Base-by-base conservation (phyloP, 2,113 vertebrate genomes). In the Cygnus atratus region DNA sequence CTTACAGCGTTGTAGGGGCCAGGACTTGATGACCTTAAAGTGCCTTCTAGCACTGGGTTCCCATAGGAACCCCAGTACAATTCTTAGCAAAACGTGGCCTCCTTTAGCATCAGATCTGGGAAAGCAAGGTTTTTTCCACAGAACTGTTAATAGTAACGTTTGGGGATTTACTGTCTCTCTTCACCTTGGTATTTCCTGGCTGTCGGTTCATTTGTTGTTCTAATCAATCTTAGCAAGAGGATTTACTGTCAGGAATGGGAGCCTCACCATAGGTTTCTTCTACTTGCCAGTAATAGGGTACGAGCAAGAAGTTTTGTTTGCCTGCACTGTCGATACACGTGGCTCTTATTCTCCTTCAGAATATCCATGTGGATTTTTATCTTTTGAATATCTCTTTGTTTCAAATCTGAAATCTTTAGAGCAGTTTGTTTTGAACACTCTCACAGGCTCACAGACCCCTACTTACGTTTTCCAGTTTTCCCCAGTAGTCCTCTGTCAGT, bases 141-240 rank as follows among this genome's bases (percentile, higher is more conserved):
- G 70, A 79, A 35, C 62, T 80, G 67, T 41, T 83, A 65, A 73
- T 68, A 87, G 90, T 66, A 78, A 87, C 14, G 0, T 75, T 37
- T n/a, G 66, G 77, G 84, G 90, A 95, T 96, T 97, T 94, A 50
- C 86, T 84, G 92, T 75, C 83, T 84, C 54, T 5, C 88, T 66
- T 96, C 92, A 93, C 95, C 91, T 90, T 50, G 95, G 91, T 84
- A 90, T 96, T 96, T 96, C 92, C 95, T 96, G 70, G 88, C 90
- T 96, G 93, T 94, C 58, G 16, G 73, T 88, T 92, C 86, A 41
- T 95, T 97, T 93, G 73, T 65, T 84, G 83, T 1, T 92, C 90
- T 93, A 84, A 94, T 96, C 95, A 94, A 72, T 96, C 93, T 93
- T 65, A 84, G 74, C 54, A 92, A 92, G 90, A 94, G 93, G 94